These are phyloP conservation scores for Crotalus helleri DNA, from an alignment of 2,113 vertebrate species.

Conservation along the genomic window DNA sequence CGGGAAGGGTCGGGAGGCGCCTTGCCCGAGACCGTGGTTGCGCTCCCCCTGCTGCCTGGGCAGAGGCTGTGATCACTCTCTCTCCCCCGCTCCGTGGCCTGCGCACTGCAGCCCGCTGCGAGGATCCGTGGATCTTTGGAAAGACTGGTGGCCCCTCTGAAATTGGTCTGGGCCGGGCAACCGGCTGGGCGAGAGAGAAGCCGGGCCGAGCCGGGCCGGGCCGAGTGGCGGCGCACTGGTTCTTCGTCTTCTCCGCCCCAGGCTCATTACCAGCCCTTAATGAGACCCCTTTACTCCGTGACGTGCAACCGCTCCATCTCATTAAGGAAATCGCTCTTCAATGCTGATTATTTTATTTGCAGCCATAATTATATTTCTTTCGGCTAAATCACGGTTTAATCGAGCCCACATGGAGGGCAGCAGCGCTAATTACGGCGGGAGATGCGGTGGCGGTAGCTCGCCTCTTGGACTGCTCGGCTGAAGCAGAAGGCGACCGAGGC, in stretches of 20 bases:
- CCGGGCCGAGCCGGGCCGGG: neutral
- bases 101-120: neutral
- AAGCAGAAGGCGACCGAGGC: slow-evolving; percentile 45
- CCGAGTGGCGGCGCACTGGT: too few species aligned
- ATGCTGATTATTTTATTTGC: slow-evolving; percentile 99
- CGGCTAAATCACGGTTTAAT: slow-evolving; percentile 99
- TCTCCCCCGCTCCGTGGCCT: neutral
- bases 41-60: neutral
- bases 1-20: neutral
- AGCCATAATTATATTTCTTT: slow-evolving; percentile 99
- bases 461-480: slow-evolving; percentile 62
- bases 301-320: slow-evolving; percentile 94
- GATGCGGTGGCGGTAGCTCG: slow-evolving; percentile 77
- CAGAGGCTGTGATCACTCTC: neutral
- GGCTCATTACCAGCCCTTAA: slow-evolving; percentile 93
- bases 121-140: neutral
- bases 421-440: slow-evolving; percentile 91
- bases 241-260: slow-evolving; percentile 80
- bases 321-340: slow-evolving; percentile 99
- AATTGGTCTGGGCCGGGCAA: neutral
- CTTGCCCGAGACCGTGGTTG: neutral
- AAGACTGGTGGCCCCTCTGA: neutral
- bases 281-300: slow-evolving; percentile 97
- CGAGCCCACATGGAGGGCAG: slow-evolving; percentile 95
- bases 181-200: too few species aligned